Base-by-base conservation (phyloP, 2,888 invertebrate species). In the Bimastos eiseni region DNA sequence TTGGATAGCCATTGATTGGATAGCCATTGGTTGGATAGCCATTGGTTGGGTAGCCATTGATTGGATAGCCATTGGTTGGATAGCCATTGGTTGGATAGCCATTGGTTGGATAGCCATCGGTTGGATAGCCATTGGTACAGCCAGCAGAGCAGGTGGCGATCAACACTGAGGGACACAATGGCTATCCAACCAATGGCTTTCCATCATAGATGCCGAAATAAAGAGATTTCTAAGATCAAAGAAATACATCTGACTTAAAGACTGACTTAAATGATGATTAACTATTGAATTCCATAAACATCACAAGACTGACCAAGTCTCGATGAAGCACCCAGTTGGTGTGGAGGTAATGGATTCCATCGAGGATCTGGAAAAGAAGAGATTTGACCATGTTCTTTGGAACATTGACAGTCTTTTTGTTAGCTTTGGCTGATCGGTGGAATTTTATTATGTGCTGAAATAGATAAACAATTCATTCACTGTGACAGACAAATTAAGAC, bases 251-350 rank as follows among this genome's bases (percentile, higher is more conserved):
- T 89, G 19, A 19, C 34, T 0, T 33, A 88, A 11, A 90, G 34
- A 89, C 41, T 37, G 0, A 89, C 41, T 37, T 6, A 89, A 44
- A 90, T 41, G 36, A 34, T 34, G 49, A 49, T 33, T 21, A 90
- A n/a, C 34, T 90, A 13, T 36, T 70, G 33, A 44, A 70, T 30
- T n/a, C 97, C 95, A 91, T 33, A 94, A 36, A 89, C 89, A 89
- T 19, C n/a, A 11, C 4, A 70, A 8, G 38, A 94, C 96, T 96
- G 96, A 97, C 97, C 96, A 99, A 96, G 96, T 99, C 99, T 95
- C 99, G 96, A 95, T 99, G 99, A 90, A 99, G 96, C 91, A 99
- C 98, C 99, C 99, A 99, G 95, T 99, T 99, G 92, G 98, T 97
- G 96, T 99, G 99, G 94, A 99, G 96, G 96, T 99, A 99, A 95